Evolutionary conservation across 2,113 vertebrate species (phyloP), one percentile per base, ranked within the genome.

Genomic region (Pterocles burchelli): DNA sequence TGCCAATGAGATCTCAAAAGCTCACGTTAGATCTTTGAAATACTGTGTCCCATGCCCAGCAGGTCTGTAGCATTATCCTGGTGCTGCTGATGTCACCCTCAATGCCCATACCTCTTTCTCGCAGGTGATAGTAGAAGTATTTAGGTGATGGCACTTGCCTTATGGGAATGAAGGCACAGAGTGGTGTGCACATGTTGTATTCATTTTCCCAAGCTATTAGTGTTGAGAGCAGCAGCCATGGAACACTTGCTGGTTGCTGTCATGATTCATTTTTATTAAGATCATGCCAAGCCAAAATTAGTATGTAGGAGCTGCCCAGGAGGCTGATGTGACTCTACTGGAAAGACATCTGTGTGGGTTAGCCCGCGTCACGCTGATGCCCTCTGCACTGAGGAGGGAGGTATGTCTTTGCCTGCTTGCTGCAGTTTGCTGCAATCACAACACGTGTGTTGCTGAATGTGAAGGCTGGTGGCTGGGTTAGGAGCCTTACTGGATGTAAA

Each of bases 301-400:
- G 80, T 28, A 19, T 48, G 74, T 78, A 76, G 77, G 73, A 90
- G 70, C 51, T 89, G 82, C 89, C 82, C 71, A 14, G 62, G 71
- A 83, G 89, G 75, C 94, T 95, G 86, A 46, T 85, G 82, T 88
- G 94, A 45, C 22, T 45, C 52, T 73, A 26, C 49, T 51, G 82
- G 66, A n/a, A 88, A 73, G 92, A 88, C 77, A 73, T n/a, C 28
- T n/a, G 5, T 54, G 77, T 90, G 90, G 59, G 80, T 51, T 43
- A 86, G 88, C 83, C 41, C 1, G 1, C 0, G 0, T 86, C 36
- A 31, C 0, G 1, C 76, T 75, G 77, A 6, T 0, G 2, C 14
- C 49, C 31, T 33, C n/a, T 13, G 31, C 26, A 10, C 36, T 0
- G 1, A 9, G 82, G 13, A 43, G 33, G 54, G 73, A 58, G 71